Percentiles rank a stretch among this genome's conserved stretches.
Evolutionary conservation across 2,797 vertebrate genomes (phyloP).

Genomic region (Anabas testudineus): DNA sequence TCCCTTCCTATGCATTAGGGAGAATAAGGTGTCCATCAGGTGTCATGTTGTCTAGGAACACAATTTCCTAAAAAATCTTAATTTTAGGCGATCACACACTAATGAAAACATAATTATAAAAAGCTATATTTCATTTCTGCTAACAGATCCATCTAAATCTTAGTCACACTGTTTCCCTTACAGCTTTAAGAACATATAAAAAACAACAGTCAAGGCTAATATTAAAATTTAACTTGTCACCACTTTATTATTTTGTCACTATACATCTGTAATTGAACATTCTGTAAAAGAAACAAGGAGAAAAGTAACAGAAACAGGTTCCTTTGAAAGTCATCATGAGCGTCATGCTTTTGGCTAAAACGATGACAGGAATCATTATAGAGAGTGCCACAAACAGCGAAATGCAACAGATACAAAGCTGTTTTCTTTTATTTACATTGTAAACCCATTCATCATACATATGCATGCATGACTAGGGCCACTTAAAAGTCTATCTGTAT

Average conservation of each 20-base stretch:
- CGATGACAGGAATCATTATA: slow-evolving; percentile 74
- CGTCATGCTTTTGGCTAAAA: slow-evolving; percentile 83
- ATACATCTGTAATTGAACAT: slow-evolving; percentile 80
- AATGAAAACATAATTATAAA: too few species aligned
- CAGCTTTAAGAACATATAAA: not conserved
- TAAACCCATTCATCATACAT: slow-evolving; percentile 47
- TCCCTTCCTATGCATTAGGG: too few species aligned
- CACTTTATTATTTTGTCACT: slow-evolving; percentile 81
- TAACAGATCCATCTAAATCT: too few species aligned
- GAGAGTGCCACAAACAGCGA: slow-evolving; percentile 76
- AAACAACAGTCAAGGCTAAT: slow-evolving; percentile 4
- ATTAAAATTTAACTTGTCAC: slow-evolving; percentile 73
- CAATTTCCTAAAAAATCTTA: too few species aligned
- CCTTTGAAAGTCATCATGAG: slow-evolving; percentile 65
- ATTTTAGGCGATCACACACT: too few species aligned
- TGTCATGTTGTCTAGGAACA: too few species aligned
- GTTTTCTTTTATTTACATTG: slow-evolving; percentile 78
- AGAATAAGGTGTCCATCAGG: too few species aligned
- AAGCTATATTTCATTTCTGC: too few species aligned
- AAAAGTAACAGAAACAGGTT: slow-evolving; percentile 52
- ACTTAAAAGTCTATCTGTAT: slow-evolving; percentile 65
- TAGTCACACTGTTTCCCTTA: too few species aligned
- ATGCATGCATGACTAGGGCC: slow-evolving; percentile 35
- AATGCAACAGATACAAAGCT: slow-evolving; percentile 80
- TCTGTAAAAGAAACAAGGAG: slow-evolving; percentile 76